These are phyloP conservation scores for Peucedramus taeniatus DNA, from an alignment of 2,113 vertebrate species.

Conservation along the genomic window DNA sequence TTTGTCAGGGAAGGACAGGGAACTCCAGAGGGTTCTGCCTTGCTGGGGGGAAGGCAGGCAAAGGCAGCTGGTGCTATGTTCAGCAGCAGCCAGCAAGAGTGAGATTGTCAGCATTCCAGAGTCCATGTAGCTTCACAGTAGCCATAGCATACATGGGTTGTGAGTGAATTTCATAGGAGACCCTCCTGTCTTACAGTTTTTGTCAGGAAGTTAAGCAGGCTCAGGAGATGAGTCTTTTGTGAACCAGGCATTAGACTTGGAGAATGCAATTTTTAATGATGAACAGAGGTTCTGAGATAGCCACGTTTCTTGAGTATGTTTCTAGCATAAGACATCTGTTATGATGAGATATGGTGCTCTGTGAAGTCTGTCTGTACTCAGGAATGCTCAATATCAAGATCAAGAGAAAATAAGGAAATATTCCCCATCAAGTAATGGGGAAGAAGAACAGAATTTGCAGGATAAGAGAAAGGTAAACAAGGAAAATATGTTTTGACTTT, in stretches of 20 bases:
- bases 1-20: background rate
- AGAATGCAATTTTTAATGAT: background rate
- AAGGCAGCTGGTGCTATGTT: background rate
- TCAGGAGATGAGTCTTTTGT: background rate
- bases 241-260: background rate
- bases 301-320: background rate
- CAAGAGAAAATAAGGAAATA: background rate
- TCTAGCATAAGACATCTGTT: background rate
- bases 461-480: background rate
- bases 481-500: background rate
- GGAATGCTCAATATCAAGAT: background rate
- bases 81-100: background rate
- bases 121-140: background rate
- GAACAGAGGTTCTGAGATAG: background rate
- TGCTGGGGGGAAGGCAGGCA: background rate
- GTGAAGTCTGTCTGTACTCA: background rate
- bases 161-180: background rate
- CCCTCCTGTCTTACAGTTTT: background rate
- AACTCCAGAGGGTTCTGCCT: background rate
- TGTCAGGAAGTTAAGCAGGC: background rate
- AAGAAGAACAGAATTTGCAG: background rate
- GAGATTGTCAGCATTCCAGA: background rate
- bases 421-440: background rate
- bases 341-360: background rate
- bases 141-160: background rate